A percentile compares a stretch with the other conserved stretches of the same genome.
phyloP scores from a whole-genome alignment of 2,888 invertebrate genomes.

The Thereva unica region DNA sequence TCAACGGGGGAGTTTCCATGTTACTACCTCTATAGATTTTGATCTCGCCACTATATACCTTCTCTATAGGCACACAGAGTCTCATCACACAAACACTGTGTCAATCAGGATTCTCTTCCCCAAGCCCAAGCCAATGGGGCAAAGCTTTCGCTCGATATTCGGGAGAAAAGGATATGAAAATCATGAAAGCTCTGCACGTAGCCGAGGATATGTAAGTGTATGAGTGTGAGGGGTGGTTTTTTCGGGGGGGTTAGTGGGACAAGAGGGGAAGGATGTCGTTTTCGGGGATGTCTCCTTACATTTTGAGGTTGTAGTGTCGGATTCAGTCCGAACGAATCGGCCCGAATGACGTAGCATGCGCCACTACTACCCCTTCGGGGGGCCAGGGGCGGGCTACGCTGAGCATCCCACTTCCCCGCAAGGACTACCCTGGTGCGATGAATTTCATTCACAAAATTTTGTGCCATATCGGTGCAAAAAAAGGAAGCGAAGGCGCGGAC shows the following conservation, averaged over 20 bases:
- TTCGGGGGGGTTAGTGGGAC: not conserved
- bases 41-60: slow-evolving; percentile 3
- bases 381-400: not conserved
- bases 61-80: not conserved
- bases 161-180: no score
- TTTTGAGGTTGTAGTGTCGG: slow-evolving; percentile 8
- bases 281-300: not conserved
- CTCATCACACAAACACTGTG: not conserved
- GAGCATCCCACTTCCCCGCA: not conserved
- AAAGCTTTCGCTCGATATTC: no score
- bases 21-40: slow-evolving; percentile 22
- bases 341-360: slow-evolving; percentile 40
- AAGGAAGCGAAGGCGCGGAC: no score
- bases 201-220: no score
- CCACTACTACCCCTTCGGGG: slow-evolving; percentile 26
- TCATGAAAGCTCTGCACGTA: no score
- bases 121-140: not conserved
- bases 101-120: not conserved
- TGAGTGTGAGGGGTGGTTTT: not conserved
- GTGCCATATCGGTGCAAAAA: slow-evolving; percentile 11
- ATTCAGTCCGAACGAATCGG: not conserved
- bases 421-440: slow-evolving; percentile 2
- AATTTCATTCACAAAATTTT: slow-evolving; percentile 42
- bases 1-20: slow-evolving; percentile 1
- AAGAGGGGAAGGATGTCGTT: slow-evolving; percentile 4